Conservation (phyloP, 1,140 invertebrate species). For the Aporrectodea caliginosa region DNA sequence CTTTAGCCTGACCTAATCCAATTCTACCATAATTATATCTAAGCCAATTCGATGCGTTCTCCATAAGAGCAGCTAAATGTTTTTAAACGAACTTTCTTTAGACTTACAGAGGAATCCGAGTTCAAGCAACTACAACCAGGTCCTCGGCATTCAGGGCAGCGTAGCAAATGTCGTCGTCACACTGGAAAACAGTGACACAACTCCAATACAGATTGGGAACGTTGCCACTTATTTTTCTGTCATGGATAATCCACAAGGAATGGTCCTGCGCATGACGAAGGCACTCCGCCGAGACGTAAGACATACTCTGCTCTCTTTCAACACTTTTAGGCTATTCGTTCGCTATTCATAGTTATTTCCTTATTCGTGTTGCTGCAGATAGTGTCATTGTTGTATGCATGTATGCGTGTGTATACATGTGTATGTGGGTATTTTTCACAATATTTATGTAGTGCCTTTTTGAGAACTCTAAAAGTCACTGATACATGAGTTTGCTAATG, state of each 20-base stretch:
- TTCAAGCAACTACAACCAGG: neutral
- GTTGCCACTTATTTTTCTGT: neutral
- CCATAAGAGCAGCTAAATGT: too few relatives aligned
- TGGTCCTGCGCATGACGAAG: neutral
- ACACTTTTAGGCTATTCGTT: neutral
- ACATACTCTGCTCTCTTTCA: neutral
- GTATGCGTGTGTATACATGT: too few relatives aligned
- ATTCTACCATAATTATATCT: too few relatives aligned
- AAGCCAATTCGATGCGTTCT: too few relatives aligned
- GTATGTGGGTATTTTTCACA: too few relatives aligned
- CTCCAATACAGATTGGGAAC: neutral
- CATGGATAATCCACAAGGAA: neutral
- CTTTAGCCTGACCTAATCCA: too few relatives aligned
- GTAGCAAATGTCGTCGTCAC: neutral
- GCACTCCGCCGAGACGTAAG: neutral
- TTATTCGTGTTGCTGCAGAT: too few relatives aligned
- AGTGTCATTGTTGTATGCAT: too few relatives aligned
- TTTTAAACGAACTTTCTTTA: too few relatives aligned
- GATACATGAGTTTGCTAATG: too few relatives aligned
- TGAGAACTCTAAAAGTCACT: too few relatives aligned
- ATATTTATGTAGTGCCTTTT: too few relatives aligned
- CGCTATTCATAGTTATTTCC: neutral
- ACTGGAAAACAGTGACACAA: neutral
- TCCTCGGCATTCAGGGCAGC: neutral
- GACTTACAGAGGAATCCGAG: neutral